Evolutionary conservation across 2,797 vertebrate genomes (phyloP).

Genomic region (Menidia menidia): DNA sequence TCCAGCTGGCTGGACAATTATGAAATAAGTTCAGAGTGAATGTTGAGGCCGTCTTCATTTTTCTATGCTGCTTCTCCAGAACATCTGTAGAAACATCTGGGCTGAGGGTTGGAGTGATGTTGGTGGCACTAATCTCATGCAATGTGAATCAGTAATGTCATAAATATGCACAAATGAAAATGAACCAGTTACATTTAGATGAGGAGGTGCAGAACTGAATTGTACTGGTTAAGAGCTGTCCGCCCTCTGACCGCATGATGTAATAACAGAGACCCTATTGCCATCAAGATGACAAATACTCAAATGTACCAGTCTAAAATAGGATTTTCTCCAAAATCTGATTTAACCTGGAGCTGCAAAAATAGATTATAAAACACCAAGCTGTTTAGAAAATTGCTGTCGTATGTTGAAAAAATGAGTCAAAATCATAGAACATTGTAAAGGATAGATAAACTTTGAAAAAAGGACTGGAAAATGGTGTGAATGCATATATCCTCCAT

Average conservation of each 20-base stretch:
- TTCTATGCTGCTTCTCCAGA: background rate
- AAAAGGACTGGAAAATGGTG: conserved; percentile 1
- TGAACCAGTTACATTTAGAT: background rate
- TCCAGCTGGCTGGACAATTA: background rate
- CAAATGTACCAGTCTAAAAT: background rate
- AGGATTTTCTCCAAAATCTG: conserved; percentile 20
- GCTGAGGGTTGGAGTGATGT: background rate
- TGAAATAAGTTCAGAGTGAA: background rate
- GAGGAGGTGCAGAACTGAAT: background rate
- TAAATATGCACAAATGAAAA: background rate
- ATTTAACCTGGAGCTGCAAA: conserved; percentile 9
- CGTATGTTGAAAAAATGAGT: background rate
- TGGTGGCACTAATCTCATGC: background rate
- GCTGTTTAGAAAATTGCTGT: background rate
- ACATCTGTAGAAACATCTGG: background rate
- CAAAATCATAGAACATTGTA: background rate
- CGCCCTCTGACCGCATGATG: background rate
- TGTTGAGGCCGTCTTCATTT: background rate
- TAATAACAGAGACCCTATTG: conserved; percentile 5
- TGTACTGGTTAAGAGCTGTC: no score
- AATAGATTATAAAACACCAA: conserved; percentile 7
- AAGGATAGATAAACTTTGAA: background rate
- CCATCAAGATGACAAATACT: background rate
- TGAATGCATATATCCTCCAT: background rate
- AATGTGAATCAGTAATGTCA: background rate